Evolutionary conservation across 2,113 vertebrate species (phyloP), one percentile per base, ranked within the genome.

Genomic region (Formicarius rufipectus): DNA sequence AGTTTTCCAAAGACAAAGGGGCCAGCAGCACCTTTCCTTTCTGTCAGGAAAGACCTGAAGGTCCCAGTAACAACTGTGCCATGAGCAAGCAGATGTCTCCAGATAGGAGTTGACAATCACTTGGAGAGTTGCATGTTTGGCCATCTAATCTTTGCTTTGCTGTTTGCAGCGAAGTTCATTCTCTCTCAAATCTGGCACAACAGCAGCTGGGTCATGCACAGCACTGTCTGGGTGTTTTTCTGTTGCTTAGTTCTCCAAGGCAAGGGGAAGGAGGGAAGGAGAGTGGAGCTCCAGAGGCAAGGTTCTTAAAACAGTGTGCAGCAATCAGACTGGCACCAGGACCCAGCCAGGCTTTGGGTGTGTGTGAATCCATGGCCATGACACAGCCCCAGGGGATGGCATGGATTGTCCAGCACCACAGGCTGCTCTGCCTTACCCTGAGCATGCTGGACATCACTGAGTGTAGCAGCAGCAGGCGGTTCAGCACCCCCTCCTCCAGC

Each of bases 391-490:
- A 3, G 22, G 64, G 40, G 33, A 10, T 67, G 59, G 7, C 0
- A 1, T 37, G 68, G 31, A 16, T 68, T 80, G 30, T n/a, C 28
- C n/a, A 28, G 20, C 31, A 28, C 45, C 24, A 49, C 12, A 50
- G 33, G 42, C 35, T 28, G 76, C 50, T 53, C n/a, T 18, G 60
- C 76, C 94, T 96, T 96, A 98, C 98, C 66, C 16, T 73, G 25
- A 94, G 85, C 3, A 66, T 63, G 73, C 74, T 93, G 79, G 96
- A 83, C 87, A 92, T 87, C 76, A 96, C 37, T 0, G 91, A 95
- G 49, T 96, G 97, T 11, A 97, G 96, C 74, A 96, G 89, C 50
- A 98, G 90, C 68, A 98, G 86, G 12, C 9, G 58, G 64, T 93
- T 90, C 64, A 98, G 86, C 0, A 31, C 91, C 47, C 95, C 92